phyloP scores from a whole-genome alignment of 2,888 invertebrate species.

The Hydriomena furcata region DNA sequence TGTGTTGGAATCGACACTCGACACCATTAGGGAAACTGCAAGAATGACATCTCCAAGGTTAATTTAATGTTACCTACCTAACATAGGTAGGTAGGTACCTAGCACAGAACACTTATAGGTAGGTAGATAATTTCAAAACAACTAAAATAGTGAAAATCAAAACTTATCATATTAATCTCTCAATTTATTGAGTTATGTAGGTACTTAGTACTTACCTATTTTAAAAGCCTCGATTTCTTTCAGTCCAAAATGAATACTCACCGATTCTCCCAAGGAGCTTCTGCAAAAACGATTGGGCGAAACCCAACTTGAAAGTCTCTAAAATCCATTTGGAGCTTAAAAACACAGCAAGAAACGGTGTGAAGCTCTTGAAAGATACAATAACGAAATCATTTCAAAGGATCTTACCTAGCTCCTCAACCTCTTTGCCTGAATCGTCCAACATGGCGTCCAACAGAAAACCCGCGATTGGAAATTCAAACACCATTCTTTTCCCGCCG shows the following conservation, averaged over 20 bases:
- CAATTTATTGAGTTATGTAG: too few species aligned
- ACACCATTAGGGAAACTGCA: background rate
- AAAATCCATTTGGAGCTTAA: background rate
- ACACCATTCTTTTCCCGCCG: background rate
- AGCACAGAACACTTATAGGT: too few species aligned
- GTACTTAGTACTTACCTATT: background rate
- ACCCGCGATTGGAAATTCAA: background rate
- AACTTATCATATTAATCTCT: too few species aligned
- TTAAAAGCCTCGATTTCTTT: slow-evolving; percentile 1
- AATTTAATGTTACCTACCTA: too few species aligned
- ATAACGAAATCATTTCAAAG: background rate
- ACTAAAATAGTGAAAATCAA: too few species aligned
- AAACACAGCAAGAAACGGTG: background rate
- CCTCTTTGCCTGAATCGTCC: background rate
- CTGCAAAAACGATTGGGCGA: slow-evolving; percentile 3
- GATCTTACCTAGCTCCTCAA: background rate
- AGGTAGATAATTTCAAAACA: too few species aligned
- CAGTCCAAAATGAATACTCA: slow-evolving; percentile 37
- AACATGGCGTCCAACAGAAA: background rate
- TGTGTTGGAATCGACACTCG: too few species aligned
- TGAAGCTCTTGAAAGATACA: background rate
- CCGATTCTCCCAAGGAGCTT: slow-evolving; percentile 23
- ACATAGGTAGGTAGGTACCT: too few species aligned
- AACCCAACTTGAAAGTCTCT: background rate
- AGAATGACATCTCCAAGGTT: background rate